Conservation (phyloP, 2,113 vertebrate species). For the Zingel zingel region DNA sequence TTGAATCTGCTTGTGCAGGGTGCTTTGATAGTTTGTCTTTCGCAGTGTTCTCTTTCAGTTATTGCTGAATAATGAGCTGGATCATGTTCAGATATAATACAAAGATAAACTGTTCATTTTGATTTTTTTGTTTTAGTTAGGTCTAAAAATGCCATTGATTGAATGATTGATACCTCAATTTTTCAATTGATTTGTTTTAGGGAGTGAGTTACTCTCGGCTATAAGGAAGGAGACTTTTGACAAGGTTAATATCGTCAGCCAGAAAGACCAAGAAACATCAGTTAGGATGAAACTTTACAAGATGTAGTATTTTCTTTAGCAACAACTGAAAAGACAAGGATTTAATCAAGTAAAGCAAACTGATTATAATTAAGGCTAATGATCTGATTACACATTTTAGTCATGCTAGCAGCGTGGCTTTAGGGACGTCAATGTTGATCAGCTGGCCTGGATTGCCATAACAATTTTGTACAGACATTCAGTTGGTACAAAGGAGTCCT, state of each 20-base stretch:
- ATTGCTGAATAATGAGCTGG: not conserved
- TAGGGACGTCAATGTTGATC: not conserved
- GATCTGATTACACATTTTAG: not conserved
- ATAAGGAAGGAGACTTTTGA: not conserved
- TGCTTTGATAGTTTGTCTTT: conserved; percentile 11
- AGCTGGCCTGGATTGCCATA: not conserved
- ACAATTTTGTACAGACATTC: too few species aligned
- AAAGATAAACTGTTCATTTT: not conserved
- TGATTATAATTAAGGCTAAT: not conserved
- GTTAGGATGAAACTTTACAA: not conserved
- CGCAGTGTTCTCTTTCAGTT: not conserved
- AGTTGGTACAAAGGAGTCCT: too few species aligned
- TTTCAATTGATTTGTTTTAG: not conserved
- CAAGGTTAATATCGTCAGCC: not conserved
- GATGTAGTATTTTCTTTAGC: not conserved
- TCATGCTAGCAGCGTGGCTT: not conserved
- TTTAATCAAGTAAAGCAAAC: not conserved
- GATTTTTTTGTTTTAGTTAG: not conserved
- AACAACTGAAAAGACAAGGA: not conserved
- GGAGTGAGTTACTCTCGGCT: not conserved
- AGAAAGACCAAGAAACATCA: not conserved
- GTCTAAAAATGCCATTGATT: not conserved
- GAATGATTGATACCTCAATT: not conserved
- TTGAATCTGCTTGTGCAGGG: conserved; percentile 1
- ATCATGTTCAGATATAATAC: not conserved